Evolutionary conservation across 2,113 vertebrate genomes (phyloP), one percentile per base, ranked within the genome.

Genomic region (Asarcornis scutulata): DNA sequence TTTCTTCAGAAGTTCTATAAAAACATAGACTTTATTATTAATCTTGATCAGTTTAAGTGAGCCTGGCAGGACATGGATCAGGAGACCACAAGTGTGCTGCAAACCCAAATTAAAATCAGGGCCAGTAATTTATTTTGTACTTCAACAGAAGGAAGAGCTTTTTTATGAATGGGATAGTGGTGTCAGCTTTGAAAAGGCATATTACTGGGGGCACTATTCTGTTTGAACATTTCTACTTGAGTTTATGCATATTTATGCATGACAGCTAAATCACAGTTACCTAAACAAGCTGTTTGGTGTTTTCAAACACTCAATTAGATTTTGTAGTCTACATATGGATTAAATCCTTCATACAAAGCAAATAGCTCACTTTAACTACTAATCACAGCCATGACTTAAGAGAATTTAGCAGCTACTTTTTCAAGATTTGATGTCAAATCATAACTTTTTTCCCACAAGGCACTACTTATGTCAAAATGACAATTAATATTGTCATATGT

Each of bases 391-490:
- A 62, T 23, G n/a, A 92, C 71, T 93, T 83, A 79, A 73, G 58
- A 84, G 68, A 64, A 69, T 12, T 62, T 83, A 75, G 84, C 55
- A 84, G 68, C 59, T 89, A 62, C 48, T 64, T 27, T 40, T 29
- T 77, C 86, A 73, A 74, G 76, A 75, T 17, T 17, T 80, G 34
- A 25, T 50, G 40, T 72, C 94, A 95, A 89, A 96, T 92, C 83
- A 93, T 83, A 88, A 88, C 86, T 88, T 56, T 91, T 96, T 93
- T 94, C 69, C 58, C 36, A 87, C 59, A 92, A 76, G 72, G 62
- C 92, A 86, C 74, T 87, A 95, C 95, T 89, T 90, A 86, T 69
- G 62, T 76, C 88, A 88, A 58, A 63, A 63, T 59, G 31, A 46
- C 46, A 46, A 46, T 46, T 46, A 46, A 46, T 46, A 46, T 46